Percentiles rank a stretch among this genome's conserved stretches.
Conservation (phyloP, 2,797 vertebrate genomes). For the Garrulus glandarius region DNA sequence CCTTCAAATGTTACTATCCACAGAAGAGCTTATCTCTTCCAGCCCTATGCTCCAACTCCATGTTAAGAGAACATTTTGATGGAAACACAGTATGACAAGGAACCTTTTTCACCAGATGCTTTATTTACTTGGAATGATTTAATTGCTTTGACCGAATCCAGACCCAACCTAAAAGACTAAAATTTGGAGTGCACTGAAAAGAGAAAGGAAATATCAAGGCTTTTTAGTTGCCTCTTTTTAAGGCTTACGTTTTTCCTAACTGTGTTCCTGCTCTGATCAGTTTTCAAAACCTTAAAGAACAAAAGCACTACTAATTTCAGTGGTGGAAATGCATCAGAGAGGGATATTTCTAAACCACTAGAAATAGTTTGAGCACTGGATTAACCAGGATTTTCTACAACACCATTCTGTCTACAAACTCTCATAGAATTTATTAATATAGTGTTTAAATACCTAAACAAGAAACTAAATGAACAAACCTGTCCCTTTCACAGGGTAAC, state of each 20-base stretch:
- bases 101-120: slow-evolving; percentile 27
- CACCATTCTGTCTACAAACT: neutral
- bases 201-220: neutral
- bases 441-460: neutral
- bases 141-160: slow-evolving; percentile 44
- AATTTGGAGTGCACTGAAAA: neutral
- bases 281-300: neutral
- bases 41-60: neutral
- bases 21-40: slow-evolving; percentile 3
- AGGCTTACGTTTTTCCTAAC: neutral
- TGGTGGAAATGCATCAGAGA: neutral
- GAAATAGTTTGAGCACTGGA: neutral
- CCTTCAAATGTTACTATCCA: neutral
- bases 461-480: neutral
- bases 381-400: neutral
- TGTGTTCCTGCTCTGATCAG: neutral
- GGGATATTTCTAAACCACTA: neutral
- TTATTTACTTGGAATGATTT: slow-evolving; percentile 38
- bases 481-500: neutral
- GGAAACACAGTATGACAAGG: slow-evolving; percentile 13
- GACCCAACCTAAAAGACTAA: neutral
- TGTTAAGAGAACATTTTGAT: neutral
- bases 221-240: neutral
- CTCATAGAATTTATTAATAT: neutral
- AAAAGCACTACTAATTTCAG: neutral